Conservation (phyloP, 30 jellyfish, hydroid and myxozoan species). For the Aurelia sp. region DNA sequence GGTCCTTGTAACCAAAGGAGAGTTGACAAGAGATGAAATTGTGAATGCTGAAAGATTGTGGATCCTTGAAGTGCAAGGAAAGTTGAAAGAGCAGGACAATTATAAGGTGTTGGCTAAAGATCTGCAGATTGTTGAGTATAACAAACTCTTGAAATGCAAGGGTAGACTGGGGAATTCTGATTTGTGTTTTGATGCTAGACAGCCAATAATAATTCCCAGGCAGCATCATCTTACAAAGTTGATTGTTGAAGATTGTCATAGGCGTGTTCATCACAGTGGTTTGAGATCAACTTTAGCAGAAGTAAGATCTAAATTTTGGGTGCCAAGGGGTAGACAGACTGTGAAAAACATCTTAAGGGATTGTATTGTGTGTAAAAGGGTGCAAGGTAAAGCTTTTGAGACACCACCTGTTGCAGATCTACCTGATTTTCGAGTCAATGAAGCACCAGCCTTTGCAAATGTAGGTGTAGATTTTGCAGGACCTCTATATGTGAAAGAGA, state of each 20-base stretch:
- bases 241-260: too few species aligned
- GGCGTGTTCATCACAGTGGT: too few species aligned
- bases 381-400: conserved; percentile 30
- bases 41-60: conserved; percentile 35
- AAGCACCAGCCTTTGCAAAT: background rate
- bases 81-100: background rate
- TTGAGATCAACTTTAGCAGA: too few species aligned
- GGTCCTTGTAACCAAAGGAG: background rate
- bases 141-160: too few species aligned
- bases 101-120: background rate
- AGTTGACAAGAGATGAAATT: conserved; percentile 21
- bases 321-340: too few species aligned
- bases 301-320: too few species aligned
- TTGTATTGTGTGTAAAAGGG: conserved; percentile 19
- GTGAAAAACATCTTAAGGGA: conserved; percentile 15
- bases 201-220: too few species aligned
- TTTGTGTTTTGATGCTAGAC: too few species aligned
- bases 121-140: background rate
- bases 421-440: conserved; percentile 50
- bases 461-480: conserved; percentile 62
- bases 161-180: too few species aligned
- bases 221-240: too few species aligned
- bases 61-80: conserved; percentile 19
- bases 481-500: background rate
- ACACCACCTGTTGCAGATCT: conserved; percentile 31